phyloP scores from a whole-genome alignment of 2,113 vertebrate genomes.

The Stegastes partitus region DNA sequence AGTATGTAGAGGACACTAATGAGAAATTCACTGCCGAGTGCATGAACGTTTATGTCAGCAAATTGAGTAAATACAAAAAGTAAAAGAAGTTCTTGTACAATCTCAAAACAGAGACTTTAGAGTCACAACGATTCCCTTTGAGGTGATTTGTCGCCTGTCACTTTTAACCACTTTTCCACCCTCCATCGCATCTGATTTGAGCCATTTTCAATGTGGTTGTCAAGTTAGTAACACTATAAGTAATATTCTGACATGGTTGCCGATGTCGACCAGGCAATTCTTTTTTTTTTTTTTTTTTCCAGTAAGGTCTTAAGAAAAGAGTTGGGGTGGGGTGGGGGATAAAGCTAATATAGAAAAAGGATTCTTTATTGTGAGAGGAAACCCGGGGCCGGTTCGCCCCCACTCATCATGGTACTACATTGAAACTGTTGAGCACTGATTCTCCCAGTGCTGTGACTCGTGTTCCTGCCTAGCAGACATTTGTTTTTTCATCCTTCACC shows the following conservation, averaged over 20 bases:
- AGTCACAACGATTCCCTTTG: conserved; percentile 4
- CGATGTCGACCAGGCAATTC: conserved; percentile 56
- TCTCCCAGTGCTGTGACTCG: conserved; percentile 69
- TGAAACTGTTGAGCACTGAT: conserved; percentile 74
- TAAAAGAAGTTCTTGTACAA: conserved; percentile 1
- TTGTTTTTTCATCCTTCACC: conserved; percentile 67
- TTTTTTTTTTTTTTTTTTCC: conserved; percentile 23
- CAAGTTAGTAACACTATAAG: conserved; percentile 50
- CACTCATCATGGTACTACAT: conserved; percentile 70
- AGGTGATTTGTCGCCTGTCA: conserved; percentile 2
- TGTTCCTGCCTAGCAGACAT: conserved; percentile 77
- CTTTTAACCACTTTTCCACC: conserved; percentile 56
- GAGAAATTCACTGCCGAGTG: conserved; percentile 20
- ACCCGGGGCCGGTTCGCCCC: conserved; percentile 45
- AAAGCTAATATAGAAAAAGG: conserved; percentile 36
- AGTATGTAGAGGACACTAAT: conserved; percentile 10
- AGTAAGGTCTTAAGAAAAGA: conserved; percentile 30
- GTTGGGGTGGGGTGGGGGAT: conserved; percentile 12
- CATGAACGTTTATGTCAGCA: conserved; percentile 4
- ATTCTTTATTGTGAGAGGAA: conserved; percentile 57
- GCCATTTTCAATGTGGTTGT: conserved; percentile 60
- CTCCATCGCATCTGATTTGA: conserved; percentile 60
- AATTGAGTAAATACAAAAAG: conserved; percentile 28
- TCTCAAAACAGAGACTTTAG: background rate
- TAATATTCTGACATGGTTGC: conserved; percentile 74